Base-by-base conservation (phyloP, 1,140 invertebrate species). In the Ceratosolen fusciceps region DNA sequence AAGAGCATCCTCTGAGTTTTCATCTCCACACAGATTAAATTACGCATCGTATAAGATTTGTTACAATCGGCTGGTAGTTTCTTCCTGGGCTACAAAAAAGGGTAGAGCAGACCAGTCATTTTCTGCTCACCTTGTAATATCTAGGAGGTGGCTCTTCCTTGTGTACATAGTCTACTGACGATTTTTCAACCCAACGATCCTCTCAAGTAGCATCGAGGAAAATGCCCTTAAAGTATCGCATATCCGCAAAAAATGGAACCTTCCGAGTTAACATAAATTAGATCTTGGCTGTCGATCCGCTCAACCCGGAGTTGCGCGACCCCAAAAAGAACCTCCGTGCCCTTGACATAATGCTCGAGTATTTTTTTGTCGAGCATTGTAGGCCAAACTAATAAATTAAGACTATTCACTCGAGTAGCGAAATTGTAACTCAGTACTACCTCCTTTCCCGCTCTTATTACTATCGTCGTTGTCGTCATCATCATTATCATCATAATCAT, bases 191-290 rank as follows among this genome's bases (percentile, higher is more conserved):
- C 1, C 29, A 49, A 24, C 67, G 26, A 54, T 54, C 9, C 14
- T 49, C 10, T 19, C 21, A 0, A n/a, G 58, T 4, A 52, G 68
- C 9, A 26, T 34, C 3, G 29, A 58, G 37, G 74, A 52, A 47
- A 56, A 74, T 54, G 34, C 56, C 56, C 58, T 54, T 29, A 74
- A 74, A 79, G 78, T 74, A 80, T 80, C 78, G 31, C 34, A 52
- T 80, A 74, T 74, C 78, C 52, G 72, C 78, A 79, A 80, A 80
- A 80, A 80, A 79, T 16, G 31, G 47, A n/a, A 31, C 19, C 39
- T 24, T 34, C 7, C 78, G 72, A 19, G 78, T 74, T 80, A 80
- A 80, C 78, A 74, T 74, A 74, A 74, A 80, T 80, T 80, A 74
- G 54, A 80, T 74, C 71, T 80, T 39, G 58, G 71, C 62, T 34